Base-by-base conservation (phyloP, 2,888 invertebrate genomes). In the Hesperia comma region DNA sequence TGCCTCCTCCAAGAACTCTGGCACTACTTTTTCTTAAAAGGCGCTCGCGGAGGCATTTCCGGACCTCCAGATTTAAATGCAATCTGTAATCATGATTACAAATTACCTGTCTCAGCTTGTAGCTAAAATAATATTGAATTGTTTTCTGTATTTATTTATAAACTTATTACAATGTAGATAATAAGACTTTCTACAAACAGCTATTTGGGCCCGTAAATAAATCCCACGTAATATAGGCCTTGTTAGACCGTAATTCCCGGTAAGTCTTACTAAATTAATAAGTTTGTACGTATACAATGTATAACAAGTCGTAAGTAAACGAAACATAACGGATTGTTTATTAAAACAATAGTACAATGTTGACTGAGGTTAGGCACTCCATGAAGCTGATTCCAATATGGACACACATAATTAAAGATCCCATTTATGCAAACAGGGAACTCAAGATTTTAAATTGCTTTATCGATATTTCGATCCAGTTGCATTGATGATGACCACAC, bases 291-390 rank as follows among this genome's bases (percentile, higher is more conserved):
- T 46, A 63, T 49, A 63, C 63, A 49, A 37, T 63, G 63, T 63
- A 17, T 37, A 64, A 51, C 40, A 51, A 49, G 37, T 21, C 57
- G 57, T 64, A 58, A 49, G 56, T 19, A 64, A 57, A 64, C 63
- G 51, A 49, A 63, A 63, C 49, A 33, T 63, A 40, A 41, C 54
- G 40, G 51, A n/a, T 41, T 58, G 57, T 63, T 63, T 64, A 51
- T 56, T 64, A 64, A 57, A 57, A 64, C 63, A 64, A 32, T 55
- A 46, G 57, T 57, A 64, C 57, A 64, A 64, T 64, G 57, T 58
- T 57, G 40, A 64, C 51, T 40, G 43, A 51, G 37, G 40, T 37
- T 12, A 12, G 7, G 43, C 10, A 21, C 5, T n/a, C 63, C 46
- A 56, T 37, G 15, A 33, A 3, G 21, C 14, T 37, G 7, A 0